Evolutionary conservation across 2,113 vertebrate genomes (phyloP).

Genomic region (Heliornis fulica): DNA sequence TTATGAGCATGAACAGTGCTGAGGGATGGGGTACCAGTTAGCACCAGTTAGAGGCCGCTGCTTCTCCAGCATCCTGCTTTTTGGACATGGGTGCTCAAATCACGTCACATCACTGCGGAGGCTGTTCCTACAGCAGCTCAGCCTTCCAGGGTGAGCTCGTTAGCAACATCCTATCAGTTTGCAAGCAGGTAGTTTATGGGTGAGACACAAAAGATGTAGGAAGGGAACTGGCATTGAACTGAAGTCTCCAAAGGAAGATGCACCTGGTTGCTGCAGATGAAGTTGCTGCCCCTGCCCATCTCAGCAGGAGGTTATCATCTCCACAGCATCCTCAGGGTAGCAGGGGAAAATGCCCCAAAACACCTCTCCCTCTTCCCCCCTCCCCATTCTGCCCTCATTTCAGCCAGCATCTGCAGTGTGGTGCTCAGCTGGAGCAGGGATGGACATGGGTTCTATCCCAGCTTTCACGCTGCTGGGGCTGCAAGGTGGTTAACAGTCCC

Average conservation of each 20-base stretch:
- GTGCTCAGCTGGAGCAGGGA: neutral
- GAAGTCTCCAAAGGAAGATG: neutral
- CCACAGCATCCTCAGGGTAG: neutral
- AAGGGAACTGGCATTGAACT: neutral
- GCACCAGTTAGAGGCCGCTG: neutral
- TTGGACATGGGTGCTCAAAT: neutral
- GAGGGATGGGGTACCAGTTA: too few relatives aligned
- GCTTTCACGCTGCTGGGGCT: neutral
- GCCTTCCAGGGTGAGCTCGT: neutral
- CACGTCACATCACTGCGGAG: neutral
- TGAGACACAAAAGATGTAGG: neutral
- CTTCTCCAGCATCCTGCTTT: neutral
- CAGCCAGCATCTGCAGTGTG: neutral
- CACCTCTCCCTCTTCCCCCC: too few relatives aligned
- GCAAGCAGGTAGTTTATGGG: neutral
- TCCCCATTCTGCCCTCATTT: neutral
- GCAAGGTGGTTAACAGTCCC: neutral
- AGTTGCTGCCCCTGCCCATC: neutral
- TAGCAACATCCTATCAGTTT: neutral
- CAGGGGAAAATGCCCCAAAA: neutral
- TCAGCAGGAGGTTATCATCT: neutral
- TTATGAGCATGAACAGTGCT: neutral
- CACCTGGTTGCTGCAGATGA: neutral
- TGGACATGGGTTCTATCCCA: neutral
- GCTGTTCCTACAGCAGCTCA: neutral